Conservation (phyloP, 2,888 invertebrate species). For the Parascotia fuliginaria region DNA sequence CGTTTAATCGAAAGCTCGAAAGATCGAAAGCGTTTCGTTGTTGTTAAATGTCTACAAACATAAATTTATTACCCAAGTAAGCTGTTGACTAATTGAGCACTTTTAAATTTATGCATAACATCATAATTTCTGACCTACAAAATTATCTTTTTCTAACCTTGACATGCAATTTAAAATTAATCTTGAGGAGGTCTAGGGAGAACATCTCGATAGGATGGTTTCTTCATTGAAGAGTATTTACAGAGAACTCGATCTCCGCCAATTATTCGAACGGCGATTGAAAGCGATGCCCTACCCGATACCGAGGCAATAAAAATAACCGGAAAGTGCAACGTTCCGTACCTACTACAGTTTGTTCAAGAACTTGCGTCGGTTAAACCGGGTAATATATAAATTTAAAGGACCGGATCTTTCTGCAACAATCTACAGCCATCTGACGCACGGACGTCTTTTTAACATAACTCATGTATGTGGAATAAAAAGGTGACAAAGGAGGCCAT, state of each 20-base stretch:
- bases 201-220: conserved; percentile 12
- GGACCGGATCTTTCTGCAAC: conserved; percentile 41
- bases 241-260: conserved; percentile 53
- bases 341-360: conserved; percentile 40
- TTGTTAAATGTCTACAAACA: conserved; percentile 4
- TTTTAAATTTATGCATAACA: not conserved
- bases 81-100: not conserved
- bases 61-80: not conserved
- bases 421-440: conserved; percentile 55
- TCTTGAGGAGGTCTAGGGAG: conserved; percentile 19
- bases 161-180: conserved; percentile 24
- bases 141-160: conserved; percentile 1
- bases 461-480: conserved; percentile 73
- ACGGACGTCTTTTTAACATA: conserved; percentile 64
- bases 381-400: conserved; percentile 46
- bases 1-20: conserved; percentile 10
- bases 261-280: conserved; percentile 64
- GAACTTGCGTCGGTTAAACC: conserved; percentile 53
- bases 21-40: conserved; percentile 11
- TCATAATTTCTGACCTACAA: not conserved
- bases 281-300: conserved; percentile 53
- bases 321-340: conserved; percentile 48
- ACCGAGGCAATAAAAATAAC: conserved; percentile 56
- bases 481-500: conserved; percentile 72
- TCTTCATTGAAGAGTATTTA: conserved; percentile 48